Percentiles rank a stretch among this genome's conserved stretches.
Evolutionary conservation across 2,113 vertebrate genomes (phyloP).

Genomic region (Sapajus apella): DNA sequence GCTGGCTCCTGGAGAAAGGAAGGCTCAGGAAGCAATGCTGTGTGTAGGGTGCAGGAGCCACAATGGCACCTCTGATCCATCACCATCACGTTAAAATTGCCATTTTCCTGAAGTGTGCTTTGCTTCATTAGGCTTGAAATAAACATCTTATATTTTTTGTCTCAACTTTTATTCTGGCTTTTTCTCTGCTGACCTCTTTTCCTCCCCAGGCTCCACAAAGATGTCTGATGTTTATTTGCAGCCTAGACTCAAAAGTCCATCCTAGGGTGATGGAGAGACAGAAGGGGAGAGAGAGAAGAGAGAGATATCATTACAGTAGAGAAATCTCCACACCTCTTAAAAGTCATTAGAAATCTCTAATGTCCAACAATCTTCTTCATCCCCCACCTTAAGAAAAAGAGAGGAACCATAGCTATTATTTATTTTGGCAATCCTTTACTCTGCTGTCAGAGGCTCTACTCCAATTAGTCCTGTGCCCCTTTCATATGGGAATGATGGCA

Average conservation of each 20-base stretch:
- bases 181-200: background rate
- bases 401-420: background rate
- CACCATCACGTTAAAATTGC: slow-evolving; percentile 7
- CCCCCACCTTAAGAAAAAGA: background rate
- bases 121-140: slow-evolving; percentile 46
- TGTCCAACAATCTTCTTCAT: background rate
- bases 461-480: background rate
- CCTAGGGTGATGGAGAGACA: background rate
- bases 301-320: background rate
- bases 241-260: background rate
- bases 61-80: background rate
- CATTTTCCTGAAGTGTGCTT: slow-evolving; percentile 19
- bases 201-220: background rate
- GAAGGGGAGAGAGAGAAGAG: background rate
- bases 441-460: background rate
- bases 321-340: background rate
- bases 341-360: background rate
- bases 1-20: background rate
- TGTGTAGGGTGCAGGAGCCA: background rate
- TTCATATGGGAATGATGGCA: background rate
- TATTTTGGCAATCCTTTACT: background rate
- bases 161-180: background rate
- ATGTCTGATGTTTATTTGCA: background rate
- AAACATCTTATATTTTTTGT: slow-evolving; percentile 23
- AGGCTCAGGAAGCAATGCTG: background rate